Percentiles rank a stretch among this genome's conserved stretches.
Conservation (phyloP, 2,797 vertebrate genomes). For the Paramormyrops hopkinsi region DNA sequence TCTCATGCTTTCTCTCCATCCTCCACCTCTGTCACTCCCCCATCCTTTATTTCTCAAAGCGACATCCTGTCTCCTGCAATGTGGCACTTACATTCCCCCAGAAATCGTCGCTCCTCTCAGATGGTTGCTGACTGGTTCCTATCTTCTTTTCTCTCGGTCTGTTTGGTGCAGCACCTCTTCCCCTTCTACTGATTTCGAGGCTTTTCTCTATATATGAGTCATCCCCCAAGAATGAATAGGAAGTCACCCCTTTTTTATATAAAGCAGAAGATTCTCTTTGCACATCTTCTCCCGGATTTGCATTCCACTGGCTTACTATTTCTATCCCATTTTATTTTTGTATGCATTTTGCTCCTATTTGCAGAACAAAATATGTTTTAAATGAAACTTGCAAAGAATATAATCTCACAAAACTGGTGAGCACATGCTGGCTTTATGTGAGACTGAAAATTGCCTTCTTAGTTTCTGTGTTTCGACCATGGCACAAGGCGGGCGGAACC, state of each 20-base stretch:
- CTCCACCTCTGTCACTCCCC: not conserved
- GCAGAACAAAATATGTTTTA: slow-evolving; percentile 50
- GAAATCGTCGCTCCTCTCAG: not conserved
- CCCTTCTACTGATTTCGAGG: slow-evolving; percentile 9
- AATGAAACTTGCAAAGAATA: slow-evolving; percentile 54
- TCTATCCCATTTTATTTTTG: slow-evolving; percentile 12
- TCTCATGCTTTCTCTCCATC: not conserved
- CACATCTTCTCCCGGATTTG: slow-evolving; percentile 11
- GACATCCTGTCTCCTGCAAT: not conserved
- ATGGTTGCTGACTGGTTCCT: not conserved
- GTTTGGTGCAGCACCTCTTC: not conserved
- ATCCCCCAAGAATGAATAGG: not conserved
- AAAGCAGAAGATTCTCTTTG: slow-evolving; percentile 30
- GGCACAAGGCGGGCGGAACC: slow-evolving; percentile 42
- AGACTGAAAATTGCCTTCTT: slow-evolving; percentile 40
- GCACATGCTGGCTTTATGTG: slow-evolving; percentile 43
- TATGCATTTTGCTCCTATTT: slow-evolving; percentile 47
- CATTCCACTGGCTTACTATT: slow-evolving; percentile 15
- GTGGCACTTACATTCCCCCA: not conserved
- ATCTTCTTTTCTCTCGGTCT: not conserved
- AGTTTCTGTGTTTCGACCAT: slow-evolving; percentile 40
- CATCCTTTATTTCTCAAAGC: not conserved
- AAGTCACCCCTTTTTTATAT: not conserved
- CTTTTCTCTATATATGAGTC: slow-evolving; percentile 15
- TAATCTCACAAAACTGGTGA: slow-evolving; percentile 55